Base-by-base conservation (phyloP, 2,888 invertebrate species). In the Agrotis exclamationis region DNA sequence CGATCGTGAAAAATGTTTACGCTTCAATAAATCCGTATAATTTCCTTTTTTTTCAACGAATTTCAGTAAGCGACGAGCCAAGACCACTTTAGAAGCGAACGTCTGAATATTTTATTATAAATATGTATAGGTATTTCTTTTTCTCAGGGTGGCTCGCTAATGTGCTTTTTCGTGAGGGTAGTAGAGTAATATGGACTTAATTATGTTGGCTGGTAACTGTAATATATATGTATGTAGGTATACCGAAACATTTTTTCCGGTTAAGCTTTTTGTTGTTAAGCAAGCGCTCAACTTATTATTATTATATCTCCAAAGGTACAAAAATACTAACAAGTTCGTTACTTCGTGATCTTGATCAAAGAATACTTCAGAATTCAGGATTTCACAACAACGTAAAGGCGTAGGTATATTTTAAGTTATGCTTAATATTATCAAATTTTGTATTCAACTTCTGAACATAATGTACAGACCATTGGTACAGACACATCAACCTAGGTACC, bases 91-190 rank as follows among this genome's bases (percentile, higher is more conserved):
- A 45, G 20, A 39, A 48, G 39, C 28, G 39, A 66, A 47, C 18
- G 44, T 33, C 33, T 82, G 72, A 82, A 78, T 78, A 66, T 66
- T 82, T 79, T 63, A 79, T 67, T 79, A 60, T n/a, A n/a, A n/a
- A n/a, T 44, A 18, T 16, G 22, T 44, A n/a, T 24, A 33, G 5
- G 50, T 47, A 51, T 63, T 63, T 64, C 54, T 54, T 53, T 70
- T 59, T 48, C 63, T 66, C 44, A 20, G 47, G 48, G 22, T 18
- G 24, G 47, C 45, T 62, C n/a, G 53, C 62, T 78, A 82, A 78
- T 78, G 63, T 59, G n/a, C 11, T 48, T 44, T 67, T 63, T 70
- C 28, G 20, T 64, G 47, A 16, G 48, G 39, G 60, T 70, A 54
- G 39, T 81, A 56, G 59, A 78, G 77, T 57, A 58, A 53, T 62